Base-by-base conservation (phyloP, 37 sponge, comb jelly and placozoan genomes). In the Aphrocallistes beatrix region DNA sequence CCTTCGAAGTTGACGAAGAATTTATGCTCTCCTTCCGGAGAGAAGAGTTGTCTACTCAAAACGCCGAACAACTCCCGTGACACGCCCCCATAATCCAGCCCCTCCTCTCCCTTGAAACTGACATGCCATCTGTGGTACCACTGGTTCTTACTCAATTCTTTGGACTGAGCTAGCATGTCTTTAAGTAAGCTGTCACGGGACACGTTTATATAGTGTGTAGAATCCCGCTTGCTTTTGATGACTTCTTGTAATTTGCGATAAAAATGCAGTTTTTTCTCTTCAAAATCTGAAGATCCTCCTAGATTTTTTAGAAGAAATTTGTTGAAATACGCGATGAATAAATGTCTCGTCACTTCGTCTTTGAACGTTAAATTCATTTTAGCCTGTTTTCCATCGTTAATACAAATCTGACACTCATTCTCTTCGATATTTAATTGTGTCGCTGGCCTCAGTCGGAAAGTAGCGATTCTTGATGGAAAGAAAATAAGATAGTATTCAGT, bases 241-340 rank as follows among this genome's bases (percentile, higher is more conserved):
- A 28, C 17, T 6, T 32, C 75, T 60, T 60, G 25, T 32, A 60
- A 6, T 60, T 60, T 60, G 28, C n/a, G 75, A 30, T 60, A 60
- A 60, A 60, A 60, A 60, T 60, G 75, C n/a, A 28, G 8, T 28
- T 60, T 60, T 60, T 60, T 60, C 34, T 60, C 75, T 60, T 60
- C 75, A 13, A 60, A 60, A 60, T 60, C 75, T 25, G 75, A 60
- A 13, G 75, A 60, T 25, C 75, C 75, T 3, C 75, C 75, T 3
- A 60, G n/a, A 13, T 19, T 60, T 28, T 60, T 60, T 28, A 60
- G n/a, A 60, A 60, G 75, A 28, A 60, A 60, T 60, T 60, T 60
- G n/a, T 60, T 60, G 34, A 60, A 60, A 60, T 60, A 60, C n/a
- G 75, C 75, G n/a, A 60, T 60, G 75, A 60, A 60, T 32, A 60